phyloP scores from a whole-genome alignment of 1,140 invertebrate species.

The Tigriopus japonicus region DNA sequence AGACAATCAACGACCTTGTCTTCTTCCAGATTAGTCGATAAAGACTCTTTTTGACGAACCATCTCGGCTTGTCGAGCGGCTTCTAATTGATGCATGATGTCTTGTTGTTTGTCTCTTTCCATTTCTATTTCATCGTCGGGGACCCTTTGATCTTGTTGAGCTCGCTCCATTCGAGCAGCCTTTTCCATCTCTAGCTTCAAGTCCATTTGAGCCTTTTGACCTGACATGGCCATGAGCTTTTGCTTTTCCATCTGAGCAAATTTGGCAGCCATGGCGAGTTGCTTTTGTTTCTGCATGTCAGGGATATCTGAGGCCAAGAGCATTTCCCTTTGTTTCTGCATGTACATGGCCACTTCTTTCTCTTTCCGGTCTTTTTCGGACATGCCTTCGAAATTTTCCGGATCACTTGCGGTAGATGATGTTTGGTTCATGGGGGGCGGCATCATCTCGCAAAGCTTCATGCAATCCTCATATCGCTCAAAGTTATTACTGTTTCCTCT shows the following conservation, averaged over 20 bases:
- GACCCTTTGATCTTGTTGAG: not conserved
- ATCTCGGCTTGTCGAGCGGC: not conserved
- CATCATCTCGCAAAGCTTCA: conserved; percentile 37
- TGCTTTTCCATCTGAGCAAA: not conserved
- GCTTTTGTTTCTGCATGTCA: not conserved
- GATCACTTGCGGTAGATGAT: not conserved
- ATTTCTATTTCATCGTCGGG: not conserved
- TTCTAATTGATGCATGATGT: not conserved
- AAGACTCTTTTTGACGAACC: not conserved
- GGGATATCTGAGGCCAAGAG: not conserved
- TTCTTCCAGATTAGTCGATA: too few relatives aligned
- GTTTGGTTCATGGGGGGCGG: not conserved
- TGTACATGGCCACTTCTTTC: not conserved
- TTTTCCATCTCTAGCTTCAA: not conserved
- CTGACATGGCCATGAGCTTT: not conserved
- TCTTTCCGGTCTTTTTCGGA: not conserved
- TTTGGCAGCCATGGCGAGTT: not conserved
- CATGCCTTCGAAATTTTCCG: not conserved
- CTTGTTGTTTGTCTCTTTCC: not conserved
- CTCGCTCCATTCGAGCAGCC: not conserved
- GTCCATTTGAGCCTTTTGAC: not conserved
- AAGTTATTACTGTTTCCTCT: conserved; percentile 78
- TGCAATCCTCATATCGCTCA: conserved; percentile 51
- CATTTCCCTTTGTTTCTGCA: not conserved
- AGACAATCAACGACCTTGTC: conserved; percentile 22